Percentiles rank a stretch among this genome's conserved stretches.
Evolutionary conservation across 2,797 vertebrate genomes (phyloP).

Genomic region (Staurois parvus): DNA sequence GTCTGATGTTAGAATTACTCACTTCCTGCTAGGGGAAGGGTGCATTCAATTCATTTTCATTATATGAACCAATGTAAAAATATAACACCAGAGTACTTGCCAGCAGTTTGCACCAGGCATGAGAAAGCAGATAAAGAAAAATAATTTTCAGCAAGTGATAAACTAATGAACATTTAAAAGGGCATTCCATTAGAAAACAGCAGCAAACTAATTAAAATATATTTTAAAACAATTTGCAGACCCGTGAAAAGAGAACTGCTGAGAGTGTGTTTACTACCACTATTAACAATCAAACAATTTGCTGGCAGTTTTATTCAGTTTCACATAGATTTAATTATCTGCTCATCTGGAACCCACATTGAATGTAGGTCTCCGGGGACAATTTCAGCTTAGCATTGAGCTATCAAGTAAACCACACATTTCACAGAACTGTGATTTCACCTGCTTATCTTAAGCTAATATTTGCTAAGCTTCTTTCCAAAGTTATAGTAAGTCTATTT

Average conservation of each 20-base stretch:
- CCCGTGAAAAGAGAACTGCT: background rate
- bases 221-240: conserved; percentile 8
- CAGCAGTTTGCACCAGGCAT: background rate
- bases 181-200: conserved; percentile 6
- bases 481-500: background rate
- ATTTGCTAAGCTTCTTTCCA: background rate
- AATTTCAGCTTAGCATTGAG: background rate
- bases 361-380: conserved; percentile 14
- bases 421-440: background rate
- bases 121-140: background rate
- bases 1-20: no score
- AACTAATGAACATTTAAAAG: background rate
- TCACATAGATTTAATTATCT: conserved; percentile 26
- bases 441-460: conserved; percentile 8
- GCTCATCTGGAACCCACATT: conserved; percentile 9
- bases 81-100: no score
- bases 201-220: conserved; percentile 5
- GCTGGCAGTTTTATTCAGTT: conserved; percentile 1
- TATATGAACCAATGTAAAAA: no score
- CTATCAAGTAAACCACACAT: background rate
- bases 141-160: background rate
- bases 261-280: background rate
- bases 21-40: no score
- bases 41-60: no score
- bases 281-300: conserved; percentile 5